Base-by-base conservation (phyloP, 2,113 vertebrate species). In the Podilymbus podiceps region DNA sequence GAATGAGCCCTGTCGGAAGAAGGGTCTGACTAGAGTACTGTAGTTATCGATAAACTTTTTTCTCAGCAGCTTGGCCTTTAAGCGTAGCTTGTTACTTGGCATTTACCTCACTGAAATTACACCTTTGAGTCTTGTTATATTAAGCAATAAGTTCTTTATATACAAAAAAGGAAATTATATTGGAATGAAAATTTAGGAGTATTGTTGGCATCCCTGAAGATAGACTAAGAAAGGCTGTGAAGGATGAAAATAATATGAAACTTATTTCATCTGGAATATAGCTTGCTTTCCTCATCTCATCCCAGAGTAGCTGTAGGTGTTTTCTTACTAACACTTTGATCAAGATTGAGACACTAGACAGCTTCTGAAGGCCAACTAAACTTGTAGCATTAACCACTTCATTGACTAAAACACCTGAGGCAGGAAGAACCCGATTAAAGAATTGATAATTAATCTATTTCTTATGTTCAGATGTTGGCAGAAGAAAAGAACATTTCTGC, bases 401-500 rank as follows among this genome's bases (percentile, higher is more conserved):
- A 56, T 49, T 87, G 52, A 35, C 9, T 28, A 9, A 47, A 63
- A 46, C 53, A 68, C 84, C 66, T 72, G 66, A 28, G 81, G 53
- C 56, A 60, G 84, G 69, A 60, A 78, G 74, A 74, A 17, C 40
- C 53, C 68, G 56, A 6, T 20, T 12, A 24, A 19, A 67, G 31
- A 77, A 53, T 44, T 47, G 2, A 4, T 87, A 42, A 82, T 85
- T 63, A 16, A 71, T 78, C 38, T 68, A 16, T 85, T 85, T 46
- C 9, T 66, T 55, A 1, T 21, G 8, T 64, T 22, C 64, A 99
- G 99, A 98, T 99, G 97, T 95, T 99, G 75, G 99, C 99, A 3
- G 99, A 99, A 93, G 99, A 99, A 82, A 99, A 99, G 97, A 99
- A 98, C 74, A 95, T 99, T 86, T 99, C 99, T 4, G 98, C 99